Percentiles rank a stretch among this genome's conserved stretches.
Conservation (phyloP, 2,797 vertebrate species). For the Tauraco hartlaubi region DNA sequence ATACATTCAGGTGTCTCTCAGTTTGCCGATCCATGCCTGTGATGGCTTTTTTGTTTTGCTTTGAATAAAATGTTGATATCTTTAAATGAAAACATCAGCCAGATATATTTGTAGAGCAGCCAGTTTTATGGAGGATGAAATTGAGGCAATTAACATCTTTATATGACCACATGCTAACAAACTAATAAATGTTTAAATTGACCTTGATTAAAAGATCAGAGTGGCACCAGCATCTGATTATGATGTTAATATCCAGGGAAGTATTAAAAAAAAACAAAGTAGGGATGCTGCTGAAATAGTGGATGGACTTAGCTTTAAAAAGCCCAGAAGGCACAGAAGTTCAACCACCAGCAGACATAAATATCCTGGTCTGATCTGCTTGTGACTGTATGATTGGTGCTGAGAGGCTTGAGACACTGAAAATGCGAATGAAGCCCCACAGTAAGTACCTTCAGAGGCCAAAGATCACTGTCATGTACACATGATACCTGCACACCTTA, state of each 20-base stretch:
- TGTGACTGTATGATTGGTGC: background rate
- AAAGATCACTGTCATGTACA: rapidly evolving
- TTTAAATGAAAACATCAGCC: background rate
- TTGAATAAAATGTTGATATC: background rate
- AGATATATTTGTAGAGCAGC: background rate
- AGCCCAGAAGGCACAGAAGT: background rate
- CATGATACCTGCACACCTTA: rapidly evolving
- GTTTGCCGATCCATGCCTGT: background rate
- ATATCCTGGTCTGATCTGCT: background rate
- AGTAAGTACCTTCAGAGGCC: background rate
- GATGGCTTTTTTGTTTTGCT: background rate
- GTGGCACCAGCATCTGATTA: background rate
- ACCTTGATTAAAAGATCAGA: background rate
- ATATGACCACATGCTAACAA: background rate
- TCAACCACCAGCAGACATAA: background rate
- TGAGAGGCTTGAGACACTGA: background rate
- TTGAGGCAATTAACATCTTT: background rate
- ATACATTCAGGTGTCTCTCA: background rate
- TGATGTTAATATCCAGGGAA: background rate
- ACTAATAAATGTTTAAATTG: background rate
- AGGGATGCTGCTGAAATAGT: background rate
- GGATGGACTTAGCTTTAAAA: background rate
- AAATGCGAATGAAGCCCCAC: background rate
- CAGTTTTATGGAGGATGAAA: background rate
- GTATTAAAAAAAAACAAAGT: background rate